phyloP scores from a whole-genome alignment of 1,140 invertebrate genomes.

The Stenopsyche tienmushanensis region DNA sequence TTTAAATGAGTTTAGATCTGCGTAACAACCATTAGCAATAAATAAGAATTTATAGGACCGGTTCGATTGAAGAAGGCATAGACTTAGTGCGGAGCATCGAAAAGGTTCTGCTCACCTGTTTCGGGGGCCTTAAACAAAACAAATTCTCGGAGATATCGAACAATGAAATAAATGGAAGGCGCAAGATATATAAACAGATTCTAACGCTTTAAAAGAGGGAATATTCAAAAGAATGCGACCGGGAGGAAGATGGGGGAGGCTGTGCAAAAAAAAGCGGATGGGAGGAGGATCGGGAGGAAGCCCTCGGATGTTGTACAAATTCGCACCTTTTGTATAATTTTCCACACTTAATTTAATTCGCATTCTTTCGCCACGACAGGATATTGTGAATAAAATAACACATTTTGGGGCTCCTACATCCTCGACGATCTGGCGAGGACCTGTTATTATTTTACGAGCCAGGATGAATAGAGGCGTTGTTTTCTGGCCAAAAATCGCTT shows the following conservation, averaged over 20 bases:
- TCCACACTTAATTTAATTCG: slow-evolving; percentile 17
- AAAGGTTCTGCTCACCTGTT: no score
- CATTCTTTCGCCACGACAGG: background rate
- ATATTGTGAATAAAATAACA: slow-evolving; percentile 6
- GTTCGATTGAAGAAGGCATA: no score
- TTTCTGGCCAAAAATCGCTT: no score
- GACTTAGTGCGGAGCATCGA: no score
- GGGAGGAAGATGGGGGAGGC: background rate
- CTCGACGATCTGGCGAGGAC: background rate
- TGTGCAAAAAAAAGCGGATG: background rate
- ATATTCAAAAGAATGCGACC: background rate
- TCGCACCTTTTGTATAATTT: slow-evolving; percentile 20
- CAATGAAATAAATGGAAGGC: background rate
- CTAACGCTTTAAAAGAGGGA: background rate
- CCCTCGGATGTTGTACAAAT: slow-evolving; percentile 15
- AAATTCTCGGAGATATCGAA: background rate
- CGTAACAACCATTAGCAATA: no score
- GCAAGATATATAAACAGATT: background rate
- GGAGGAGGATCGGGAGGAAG: background rate
- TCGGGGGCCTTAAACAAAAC: background rate
- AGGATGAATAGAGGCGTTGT: background rate
- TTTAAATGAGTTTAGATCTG: no score
- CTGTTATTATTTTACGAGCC: background rate
- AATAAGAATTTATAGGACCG: no score
- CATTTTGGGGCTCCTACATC: background rate